Conservation (phyloP, 2,113 vertebrate genomes). For the Chloebia gouldiae region DNA sequence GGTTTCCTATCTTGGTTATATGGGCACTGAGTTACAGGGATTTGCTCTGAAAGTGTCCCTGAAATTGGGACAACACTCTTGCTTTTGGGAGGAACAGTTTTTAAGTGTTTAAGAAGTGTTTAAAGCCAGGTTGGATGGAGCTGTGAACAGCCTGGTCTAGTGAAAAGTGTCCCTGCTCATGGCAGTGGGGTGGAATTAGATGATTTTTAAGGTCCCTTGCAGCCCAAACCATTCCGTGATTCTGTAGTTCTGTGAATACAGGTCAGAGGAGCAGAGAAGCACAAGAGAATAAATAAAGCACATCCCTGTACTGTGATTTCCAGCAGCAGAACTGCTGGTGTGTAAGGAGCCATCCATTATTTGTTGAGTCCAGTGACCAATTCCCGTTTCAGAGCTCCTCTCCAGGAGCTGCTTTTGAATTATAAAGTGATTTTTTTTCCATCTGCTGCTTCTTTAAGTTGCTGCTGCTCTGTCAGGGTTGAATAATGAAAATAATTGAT, state of each 20-base stretch:
- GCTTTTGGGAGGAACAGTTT: not conserved
- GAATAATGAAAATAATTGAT: not conserved
- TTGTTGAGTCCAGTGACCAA: not conserved
- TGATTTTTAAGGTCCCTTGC: not conserved
- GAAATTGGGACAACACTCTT: not conserved
- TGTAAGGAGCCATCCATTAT: not conserved
- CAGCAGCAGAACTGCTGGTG: not conserved
- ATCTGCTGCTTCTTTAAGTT: not conserved
- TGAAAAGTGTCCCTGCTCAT: not conserved
- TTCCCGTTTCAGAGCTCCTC: not conserved
- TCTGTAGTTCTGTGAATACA: not conserved
- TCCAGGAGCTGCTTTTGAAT: not conserved
- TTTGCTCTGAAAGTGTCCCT: not conserved
- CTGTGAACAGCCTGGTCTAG: not conserved
- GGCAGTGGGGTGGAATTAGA: not conserved
- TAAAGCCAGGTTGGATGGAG: not conserved
- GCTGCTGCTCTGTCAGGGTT: not conserved
- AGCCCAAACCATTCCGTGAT: not conserved
- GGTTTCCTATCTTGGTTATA: not conserved
- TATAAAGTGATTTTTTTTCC: not conserved
- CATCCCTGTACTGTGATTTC: not conserved
- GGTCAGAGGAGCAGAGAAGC: not conserved
- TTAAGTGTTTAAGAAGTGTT: not conserved
- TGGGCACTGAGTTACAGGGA: not conserved
- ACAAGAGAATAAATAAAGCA: not conserved